phyloP scores from a whole-genome alignment of 2,113 vertebrate species.

The Pseudorasbora parva region DNA sequence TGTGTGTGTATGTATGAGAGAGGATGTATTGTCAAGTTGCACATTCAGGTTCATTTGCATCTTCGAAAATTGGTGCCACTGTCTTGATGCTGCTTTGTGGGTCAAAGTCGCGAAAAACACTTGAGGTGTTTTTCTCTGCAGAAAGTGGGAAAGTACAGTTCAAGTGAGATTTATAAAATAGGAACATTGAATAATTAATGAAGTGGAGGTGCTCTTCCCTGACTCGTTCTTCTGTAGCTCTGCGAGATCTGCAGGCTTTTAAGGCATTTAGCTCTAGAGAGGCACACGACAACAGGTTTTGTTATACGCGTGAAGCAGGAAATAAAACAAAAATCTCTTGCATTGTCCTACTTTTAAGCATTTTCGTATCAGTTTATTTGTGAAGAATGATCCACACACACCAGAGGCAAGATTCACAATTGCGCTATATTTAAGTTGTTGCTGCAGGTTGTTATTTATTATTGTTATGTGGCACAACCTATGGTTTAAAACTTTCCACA shows the following conservation, averaged over 20 bases:
- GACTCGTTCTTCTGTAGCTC: not conserved
- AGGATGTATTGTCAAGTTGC: conserved; percentile 16
- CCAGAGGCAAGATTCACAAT: no score
- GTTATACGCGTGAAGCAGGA: not conserved
- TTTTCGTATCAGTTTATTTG: no score
- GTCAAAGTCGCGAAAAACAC: not conserved
- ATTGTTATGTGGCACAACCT: no score
- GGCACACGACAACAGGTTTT: not conserved
- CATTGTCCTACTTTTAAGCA: not conserved
- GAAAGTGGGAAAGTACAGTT: conserved; percentile 23
- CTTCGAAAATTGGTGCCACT: not conserved
- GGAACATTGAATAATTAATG: conserved; percentile 27
- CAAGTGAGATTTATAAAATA: conserved; percentile 44
- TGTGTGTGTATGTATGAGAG: not conserved
- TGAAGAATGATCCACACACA: no score
- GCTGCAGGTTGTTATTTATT: no score
- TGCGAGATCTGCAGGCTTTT: not conserved
- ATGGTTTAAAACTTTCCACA: no score
- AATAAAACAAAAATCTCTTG: not conserved
- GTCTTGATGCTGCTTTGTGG: conserved; percentile 4
- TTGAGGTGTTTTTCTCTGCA: conserved; percentile 17
- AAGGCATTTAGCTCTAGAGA: conserved; percentile 14
- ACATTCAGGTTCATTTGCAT: not conserved
- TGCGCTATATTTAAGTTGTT: no score
- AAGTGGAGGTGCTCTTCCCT: conserved; percentile 34